Conservation (phyloP, 92 coral and sea anemone species). For the Isaurus tuberculatus region DNA sequence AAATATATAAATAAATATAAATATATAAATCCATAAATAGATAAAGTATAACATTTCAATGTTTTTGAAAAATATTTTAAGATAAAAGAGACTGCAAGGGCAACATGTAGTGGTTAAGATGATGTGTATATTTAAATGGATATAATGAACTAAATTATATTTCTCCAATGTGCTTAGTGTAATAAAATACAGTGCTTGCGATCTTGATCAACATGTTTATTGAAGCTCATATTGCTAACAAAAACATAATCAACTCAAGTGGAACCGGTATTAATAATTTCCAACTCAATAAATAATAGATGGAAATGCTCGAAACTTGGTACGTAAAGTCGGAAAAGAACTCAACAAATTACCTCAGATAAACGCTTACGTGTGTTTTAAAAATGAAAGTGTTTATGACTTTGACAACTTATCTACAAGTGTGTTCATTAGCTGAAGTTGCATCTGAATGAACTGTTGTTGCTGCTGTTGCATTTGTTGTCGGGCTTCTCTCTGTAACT, state of each 20-base stretch:
- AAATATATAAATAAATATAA: no score
- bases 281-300: not conserved
- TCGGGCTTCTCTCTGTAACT: conserved; percentile 44
- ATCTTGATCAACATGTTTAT: no score
- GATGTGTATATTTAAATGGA: no score
- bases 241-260: conserved; percentile 12
- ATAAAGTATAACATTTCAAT: no score
- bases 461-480: conserved; percentile 8
- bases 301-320: conserved; percentile 11
- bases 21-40: no score
- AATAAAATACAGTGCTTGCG: no score
- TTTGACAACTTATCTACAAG: no score
- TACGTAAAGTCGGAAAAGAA: not conserved
- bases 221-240: not conserved
- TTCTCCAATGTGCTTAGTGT: no score
- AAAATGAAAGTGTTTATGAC: conserved; percentile 3
- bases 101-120: no score
- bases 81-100: no score
- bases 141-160: no score
- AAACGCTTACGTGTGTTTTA: conserved; percentile 9
- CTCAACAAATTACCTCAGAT: conserved; percentile 9
- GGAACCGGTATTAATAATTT: conserved; percentile 1
- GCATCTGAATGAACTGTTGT: conserved; percentile 14
- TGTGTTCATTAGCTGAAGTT: not conserved
- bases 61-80: no score